Conservation (phyloP, 2,888 invertebrate species). For the Gandaritis pyraliata region DNA sequence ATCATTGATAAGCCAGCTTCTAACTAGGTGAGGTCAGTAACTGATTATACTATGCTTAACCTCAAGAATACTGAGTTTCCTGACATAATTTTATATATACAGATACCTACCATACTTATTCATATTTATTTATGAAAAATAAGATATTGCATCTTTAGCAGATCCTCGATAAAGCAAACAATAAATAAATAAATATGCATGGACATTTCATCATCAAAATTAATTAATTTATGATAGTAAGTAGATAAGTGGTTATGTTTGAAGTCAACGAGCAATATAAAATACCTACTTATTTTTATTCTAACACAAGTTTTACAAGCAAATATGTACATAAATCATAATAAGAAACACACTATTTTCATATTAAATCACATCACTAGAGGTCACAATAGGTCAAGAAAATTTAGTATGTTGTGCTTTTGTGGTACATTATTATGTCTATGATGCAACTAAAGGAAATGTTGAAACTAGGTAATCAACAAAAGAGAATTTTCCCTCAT, state of each 20-base stretch:
- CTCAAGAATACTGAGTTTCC: background rate
- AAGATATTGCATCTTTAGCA: too few species aligned
- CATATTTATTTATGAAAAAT: too few species aligned
- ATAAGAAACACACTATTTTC: too few species aligned
- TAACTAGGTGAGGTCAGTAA: conserved; percentile 54
- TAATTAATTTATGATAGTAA: too few species aligned
- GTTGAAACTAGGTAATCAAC: background rate
- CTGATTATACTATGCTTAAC: conserved; percentile 26
- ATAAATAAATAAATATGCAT: too few species aligned
- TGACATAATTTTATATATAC: background rate
- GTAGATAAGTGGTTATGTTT: too few species aligned
- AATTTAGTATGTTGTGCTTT: conserved; percentile 16
- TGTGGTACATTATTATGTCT: background rate
- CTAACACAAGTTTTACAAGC: background rate
- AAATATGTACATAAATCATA: too few species aligned
- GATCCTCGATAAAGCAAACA: too few species aligned
- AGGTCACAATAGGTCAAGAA: conserved; percentile 50
- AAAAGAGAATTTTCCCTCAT: background rate
- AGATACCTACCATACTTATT: background rate
- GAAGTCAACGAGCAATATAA: too few species aligned
- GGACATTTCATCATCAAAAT: too few species aligned
- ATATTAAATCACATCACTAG: conserved; percentile 23
- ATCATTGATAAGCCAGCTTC: conserved; percentile 51
- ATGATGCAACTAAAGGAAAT: conserved; percentile 10
- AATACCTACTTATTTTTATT: too few species aligned